Evolutionary conservation across 2,888 invertebrate genomes (phyloP), one percentile per base, ranked within the genome.

Genomic region (Iselma pallidipennis): DNA sequence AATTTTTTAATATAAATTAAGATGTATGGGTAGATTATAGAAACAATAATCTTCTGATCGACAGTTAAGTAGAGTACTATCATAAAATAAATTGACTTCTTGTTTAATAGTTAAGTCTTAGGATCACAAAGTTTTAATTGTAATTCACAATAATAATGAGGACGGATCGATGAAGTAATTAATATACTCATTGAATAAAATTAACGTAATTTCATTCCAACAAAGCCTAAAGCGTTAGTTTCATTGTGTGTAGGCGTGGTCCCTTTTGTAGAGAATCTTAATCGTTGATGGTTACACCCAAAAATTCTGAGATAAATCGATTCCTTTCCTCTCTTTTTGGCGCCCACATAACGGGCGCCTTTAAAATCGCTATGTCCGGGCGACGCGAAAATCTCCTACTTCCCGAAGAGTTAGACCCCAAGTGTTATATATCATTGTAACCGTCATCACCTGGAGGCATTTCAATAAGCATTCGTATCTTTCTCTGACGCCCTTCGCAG

Each of bases 31-130:
- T 16, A 37, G 16, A 37, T 55, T 61, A 58, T 31, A 50, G 50
- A 55, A 57, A 61, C 61, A 49, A 50, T 61, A 61, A 55, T 54
- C 55, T 57, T 54, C 50, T 61, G 57, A 55, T 55, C 57, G 61
- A 57, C 61, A 55, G 51, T 57, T 48, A 49, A 53, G 42, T 57
- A 51, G 28, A 37, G 61, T n/a, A n/a, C n/a, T n/a, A n/a, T n/a
- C n/a, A n/a, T n/a, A 61, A 61, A 61, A 61, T 58, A 55, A 61
- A 61, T 61, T 61, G 50, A 49, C 57, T 55, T 58, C 54, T 57
- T 61, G 25, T 55, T 55, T 57, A 54, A 57, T 55, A 45, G 31
- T 54, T 54, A 50, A 59, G 48, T 33, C 54, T 59, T 50, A 49
- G 50, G 33, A 28, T 55, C 28, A 59, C 2, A 31, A 49, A 59